Conservation (phyloP, 2,888 invertebrate genomes). For the Drosophila nr. medialis region DNA sequence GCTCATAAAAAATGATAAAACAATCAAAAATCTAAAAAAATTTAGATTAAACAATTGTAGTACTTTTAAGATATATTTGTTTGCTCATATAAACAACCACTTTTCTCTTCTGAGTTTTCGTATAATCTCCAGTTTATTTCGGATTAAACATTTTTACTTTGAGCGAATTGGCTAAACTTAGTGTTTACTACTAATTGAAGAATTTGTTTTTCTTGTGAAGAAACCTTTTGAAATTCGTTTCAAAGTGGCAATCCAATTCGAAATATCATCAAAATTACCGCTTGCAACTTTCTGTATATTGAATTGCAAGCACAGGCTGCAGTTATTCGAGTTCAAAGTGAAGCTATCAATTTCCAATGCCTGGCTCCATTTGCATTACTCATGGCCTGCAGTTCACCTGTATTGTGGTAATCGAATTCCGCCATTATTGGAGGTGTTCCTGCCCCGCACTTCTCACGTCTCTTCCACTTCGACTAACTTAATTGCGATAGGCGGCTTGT, state of each 20-base stretch:
- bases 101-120: neutral
- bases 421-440: constrained; percentile 22
- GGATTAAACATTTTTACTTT: neutral
- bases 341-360: constrained; percentile 57
- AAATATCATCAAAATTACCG: constrained; percentile 34
- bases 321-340: constrained; percentile 41
- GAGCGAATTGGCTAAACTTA: neutral
- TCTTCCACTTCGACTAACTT: constrained; percentile 12
- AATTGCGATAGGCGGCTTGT: constrained; percentile 41
- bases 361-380: constrained; percentile 64
- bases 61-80: neutral
- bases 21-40: neutral
- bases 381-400: constrained; percentile 39
- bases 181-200: neutral
- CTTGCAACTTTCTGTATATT: constrained; percentile 14
- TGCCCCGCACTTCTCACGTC: neutral
- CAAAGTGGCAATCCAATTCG: constrained; percentile 14
- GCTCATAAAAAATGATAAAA: neutral
- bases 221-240: constrained; percentile 27
- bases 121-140: neutral
- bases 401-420: constrained; percentile 44
- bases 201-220: neutral
- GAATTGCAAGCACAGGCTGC: constrained; percentile 19
- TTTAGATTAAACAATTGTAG: neutral
- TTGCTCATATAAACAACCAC: neutral